Evolutionary conservation across 2,888 invertebrate species (phyloP), one percentile per base, ranked within the genome.

Genomic region (Masnerella sp.): DNA sequence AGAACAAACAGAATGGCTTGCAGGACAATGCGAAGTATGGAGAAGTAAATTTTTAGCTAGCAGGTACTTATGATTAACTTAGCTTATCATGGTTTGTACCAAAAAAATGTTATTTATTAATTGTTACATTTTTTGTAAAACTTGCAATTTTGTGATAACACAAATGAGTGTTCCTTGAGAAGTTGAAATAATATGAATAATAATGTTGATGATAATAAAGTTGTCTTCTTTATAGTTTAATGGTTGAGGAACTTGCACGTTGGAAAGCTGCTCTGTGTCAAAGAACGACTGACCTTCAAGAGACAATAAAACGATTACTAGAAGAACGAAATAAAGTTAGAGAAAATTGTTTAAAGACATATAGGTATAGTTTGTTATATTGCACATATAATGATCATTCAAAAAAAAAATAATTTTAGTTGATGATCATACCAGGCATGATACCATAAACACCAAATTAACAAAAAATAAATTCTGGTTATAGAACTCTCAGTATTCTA

Each of bases 21-120:
- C 96, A 12, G 96, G 97, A 0, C 96, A 97, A 83, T 96, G 96
- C 85, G 97, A 98, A 89, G 96, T 98, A 49, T 98, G 97, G 97
- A 91, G 96, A 75, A 97, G 96, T 85, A 98, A 98, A 91, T 98
- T 96, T 88, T 89, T 97, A 79, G 97, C 98, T 17, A 96, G 96
- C 89, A 95, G 95, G 95, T 95, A 22, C 2, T 30, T 25, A 42
- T 8, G 34, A 34, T 11, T n/a, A n/a, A 34, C 11, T 34, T 34
- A 11, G 34, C 1, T n/a, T n/a, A n/a, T n/a, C n/a, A n/a, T n/a
- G n/a, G 3, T 34, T 11, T n/a, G 11, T 34, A 34, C 12, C 11
- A 11, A 1, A 34, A 34, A 4, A 2, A 34, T 11, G 1, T 11
- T 34, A 11, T 34, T 34, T 34, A 15, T 17, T 14, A 15, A 15